Percentiles rank a stretch among this genome's conserved stretches.
These are phyloP conservation scores for Acrobasis repandana DNA, from an alignment of 2,888 invertebrate species.

Conservation along the genomic window DNA sequence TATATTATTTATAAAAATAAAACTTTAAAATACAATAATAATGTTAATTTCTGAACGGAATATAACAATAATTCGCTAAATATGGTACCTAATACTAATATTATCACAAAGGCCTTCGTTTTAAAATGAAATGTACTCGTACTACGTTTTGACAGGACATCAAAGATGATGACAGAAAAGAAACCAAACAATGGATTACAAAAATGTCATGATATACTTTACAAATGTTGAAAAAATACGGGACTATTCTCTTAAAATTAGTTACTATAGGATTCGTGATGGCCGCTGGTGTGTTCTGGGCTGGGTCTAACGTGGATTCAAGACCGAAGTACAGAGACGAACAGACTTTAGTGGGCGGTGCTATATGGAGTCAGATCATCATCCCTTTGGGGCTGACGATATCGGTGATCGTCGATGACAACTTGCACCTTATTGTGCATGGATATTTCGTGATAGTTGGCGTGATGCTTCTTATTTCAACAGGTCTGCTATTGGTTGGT, in stretches of 20 bases:
- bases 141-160: no score
- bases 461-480: slow-evolving; percentile 41
- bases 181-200: background rate
- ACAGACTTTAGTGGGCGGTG: slow-evolving; percentile 62
- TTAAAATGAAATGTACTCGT: no score
- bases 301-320: slow-evolving; percentile 44
- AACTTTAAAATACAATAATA: no score
- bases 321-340: slow-evolving; percentile 59
- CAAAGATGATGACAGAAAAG: no score
- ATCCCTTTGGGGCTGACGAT: slow-evolving; percentile 61
- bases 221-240: slow-evolving; percentile 19
- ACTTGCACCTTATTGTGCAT: slow-evolving; percentile 44
- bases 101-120: no score
- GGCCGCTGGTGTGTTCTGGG: slow-evolving; percentile 56
- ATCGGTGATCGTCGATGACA: slow-evolving; percentile 47
- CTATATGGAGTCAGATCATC: slow-evolving; percentile 67
- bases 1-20: no score
- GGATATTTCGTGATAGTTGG: slow-evolving; percentile 56
- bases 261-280: slow-evolving; percentile 48
- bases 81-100: no score
- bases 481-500: slow-evolving; percentile 51
- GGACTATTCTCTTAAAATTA: slow-evolving; percentile 46
- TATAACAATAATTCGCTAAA: no score
- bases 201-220: background rate
- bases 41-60: no score